phyloP scores from a whole-genome alignment of 2,888 invertebrate species.

The Cecidostiba fungosa region DNA sequence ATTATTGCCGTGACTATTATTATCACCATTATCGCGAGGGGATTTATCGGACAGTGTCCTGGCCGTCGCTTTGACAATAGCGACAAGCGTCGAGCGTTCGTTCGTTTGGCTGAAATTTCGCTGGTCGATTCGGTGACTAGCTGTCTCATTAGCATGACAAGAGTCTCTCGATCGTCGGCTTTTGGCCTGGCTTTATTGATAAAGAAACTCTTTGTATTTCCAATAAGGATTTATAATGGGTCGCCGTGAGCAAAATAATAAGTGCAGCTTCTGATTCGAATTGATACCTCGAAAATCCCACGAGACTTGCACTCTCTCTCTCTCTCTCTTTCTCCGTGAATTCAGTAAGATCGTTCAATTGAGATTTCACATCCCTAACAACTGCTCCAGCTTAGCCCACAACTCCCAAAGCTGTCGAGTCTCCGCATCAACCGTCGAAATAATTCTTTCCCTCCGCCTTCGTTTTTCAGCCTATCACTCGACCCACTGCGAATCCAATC shows the following conservation, averaged over 20 bases:
- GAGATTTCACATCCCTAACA: slow-evolving; percentile 35
- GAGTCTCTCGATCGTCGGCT: slow-evolving; percentile 10
- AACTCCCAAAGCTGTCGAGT: slow-evolving; percentile 6
- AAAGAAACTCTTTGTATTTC: background rate
- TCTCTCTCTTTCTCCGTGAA: background rate
- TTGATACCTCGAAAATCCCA: background rate
- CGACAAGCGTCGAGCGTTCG: background rate
- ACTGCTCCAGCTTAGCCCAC: background rate
- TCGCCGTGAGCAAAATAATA: background rate
- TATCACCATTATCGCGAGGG: slow-evolving; percentile 32
- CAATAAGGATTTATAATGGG: background rate
- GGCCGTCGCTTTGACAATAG: background rate
- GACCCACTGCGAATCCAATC: background rate
- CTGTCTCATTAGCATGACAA: slow-evolving; percentile 60
- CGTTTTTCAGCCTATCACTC: background rate
- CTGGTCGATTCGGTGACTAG: background rate
- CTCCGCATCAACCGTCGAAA: slow-evolving; percentile 6
- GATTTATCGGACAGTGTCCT: background rate
- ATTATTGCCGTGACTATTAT: slow-evolving; percentile 53
- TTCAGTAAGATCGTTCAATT: slow-evolving; percentile 37
- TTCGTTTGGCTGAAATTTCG: slow-evolving; percentile 24
- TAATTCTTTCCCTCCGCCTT: background rate
- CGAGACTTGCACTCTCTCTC: background rate
- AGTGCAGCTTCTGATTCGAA: background rate
- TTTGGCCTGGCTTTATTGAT: background rate